A percentile compares a stretch with the other conserved stretches of the same genome.
These are phyloP conservation scores for Microcebus ravelobensis DNA, from an alignment of 2,113 vertebrate genomes.

Conservation along the genomic window DNA sequence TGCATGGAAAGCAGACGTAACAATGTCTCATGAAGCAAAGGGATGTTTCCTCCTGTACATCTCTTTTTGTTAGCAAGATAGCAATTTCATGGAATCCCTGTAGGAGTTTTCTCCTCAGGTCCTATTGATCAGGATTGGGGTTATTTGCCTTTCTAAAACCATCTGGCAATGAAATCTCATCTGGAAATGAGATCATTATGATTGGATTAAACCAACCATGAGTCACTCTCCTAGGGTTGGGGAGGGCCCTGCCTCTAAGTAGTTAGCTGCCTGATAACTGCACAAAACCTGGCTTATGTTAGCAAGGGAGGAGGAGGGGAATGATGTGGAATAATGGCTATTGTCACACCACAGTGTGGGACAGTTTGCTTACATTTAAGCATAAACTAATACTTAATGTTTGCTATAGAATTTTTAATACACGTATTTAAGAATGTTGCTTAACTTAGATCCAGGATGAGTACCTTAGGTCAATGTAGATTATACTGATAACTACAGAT, in stretches of 20 bases:
- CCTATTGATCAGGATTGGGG: not conserved
- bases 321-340: not conserved
- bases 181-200: not conserved
- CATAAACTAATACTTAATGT: slow-evolving; percentile 2
- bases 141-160: not conserved
- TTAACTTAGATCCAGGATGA: not conserved
- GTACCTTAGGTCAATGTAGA: not conserved
- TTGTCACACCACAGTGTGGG: not conserved
- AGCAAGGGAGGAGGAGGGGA: not conserved
- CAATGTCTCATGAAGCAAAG: not conserved
- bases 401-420: not conserved
- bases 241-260: not conserved
- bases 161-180: not conserved
- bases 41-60: not conserved
- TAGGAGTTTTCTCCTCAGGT: not conserved
- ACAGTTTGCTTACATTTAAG: not conserved
- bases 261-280: not conserved
- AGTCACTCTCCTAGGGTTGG: not conserved
- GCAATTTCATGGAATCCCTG: not conserved
- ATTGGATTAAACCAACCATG: not conserved
- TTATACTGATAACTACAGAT: not conserved
- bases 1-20: not conserved
- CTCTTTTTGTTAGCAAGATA: slow-evolving; percentile 36
- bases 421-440: not conserved
- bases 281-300: not conserved